Evolutionary conservation across 92 coral and sea anemone genomes (phyloP).

Genomic region (Palythoa caribaeorum): DNA sequence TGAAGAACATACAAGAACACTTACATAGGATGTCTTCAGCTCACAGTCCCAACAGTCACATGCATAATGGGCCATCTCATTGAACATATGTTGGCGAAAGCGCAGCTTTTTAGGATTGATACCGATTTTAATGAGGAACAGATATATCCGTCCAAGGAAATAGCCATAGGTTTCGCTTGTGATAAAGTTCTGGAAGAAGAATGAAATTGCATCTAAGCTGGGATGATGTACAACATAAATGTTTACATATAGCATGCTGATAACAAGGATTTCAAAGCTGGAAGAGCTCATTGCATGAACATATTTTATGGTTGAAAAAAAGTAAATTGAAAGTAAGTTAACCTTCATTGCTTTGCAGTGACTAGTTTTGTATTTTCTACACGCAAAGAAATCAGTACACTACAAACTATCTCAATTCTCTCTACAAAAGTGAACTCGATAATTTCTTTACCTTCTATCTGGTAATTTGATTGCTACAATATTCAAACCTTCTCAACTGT

Average conservation of each 20-base stretch:
- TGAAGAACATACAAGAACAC: constrained; percentile 11
- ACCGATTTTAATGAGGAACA: constrained; percentile 90
- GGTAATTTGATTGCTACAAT: constrained; percentile 78
- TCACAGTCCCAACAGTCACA: constrained; percentile 99
- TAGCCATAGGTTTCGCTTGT: constrained; percentile 93
- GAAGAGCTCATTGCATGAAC: too few relatives aligned
- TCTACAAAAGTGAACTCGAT: constrained; percentile 77
- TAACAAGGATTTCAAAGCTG: not conserved
- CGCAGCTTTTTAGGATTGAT: constrained; percentile 83
- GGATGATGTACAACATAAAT: not conserved
- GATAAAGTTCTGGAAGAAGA: constrained; percentile 75
- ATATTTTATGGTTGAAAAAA: too few relatives aligned
- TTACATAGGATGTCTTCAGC: constrained; percentile 92
- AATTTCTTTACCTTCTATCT: constrained; percentile 82
- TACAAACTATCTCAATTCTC: constrained; percentile 74
- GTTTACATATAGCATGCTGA: not conserved
- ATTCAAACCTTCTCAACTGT: not conserved
- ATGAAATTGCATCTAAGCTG: not conserved
- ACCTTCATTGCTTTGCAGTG: too few relatives aligned
- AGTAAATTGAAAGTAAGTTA: too few relatives aligned
- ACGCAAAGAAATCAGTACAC: too few relatives aligned
- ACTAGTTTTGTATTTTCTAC: too few relatives aligned
- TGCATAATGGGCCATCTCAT: constrained; percentile 99
- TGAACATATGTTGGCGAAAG: constrained; percentile 97
- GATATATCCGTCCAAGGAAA: constrained; percentile 95